Evolutionary conservation across 2,113 vertebrate species (phyloP), one percentile per base, ranked within the genome.

Genomic region (Nyctereutes procyonoides): DNA sequence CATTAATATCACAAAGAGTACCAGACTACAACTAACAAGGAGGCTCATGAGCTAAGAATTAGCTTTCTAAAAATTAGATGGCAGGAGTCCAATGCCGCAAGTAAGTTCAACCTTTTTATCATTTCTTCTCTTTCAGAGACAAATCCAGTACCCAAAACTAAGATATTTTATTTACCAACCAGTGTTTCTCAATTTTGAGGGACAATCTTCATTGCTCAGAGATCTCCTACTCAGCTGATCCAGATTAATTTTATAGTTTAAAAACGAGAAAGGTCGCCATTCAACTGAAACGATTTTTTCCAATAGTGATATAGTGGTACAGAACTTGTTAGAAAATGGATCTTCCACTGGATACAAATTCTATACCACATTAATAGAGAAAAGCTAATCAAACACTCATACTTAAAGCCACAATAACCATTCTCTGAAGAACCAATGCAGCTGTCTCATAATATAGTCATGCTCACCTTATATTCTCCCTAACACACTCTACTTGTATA

Each of bases 181-280:
- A 88, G 20, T 79, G 10, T 81, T 92, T 93, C 35, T 51, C 65
- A 60, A 0, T 65, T 53, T 30, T 73, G 71, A 26, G 3, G 32
- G 9, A 67, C 3, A 22, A 63, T 81, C 20, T 16, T 73, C 67
- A 71, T 9, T 5, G 14, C 48, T 6, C 10, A 73, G 20, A 9
- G 77, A 3, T 38, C 5, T 53, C 2, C 28, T 30, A 92, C 3
- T 56, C 79, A 88, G 58, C 32, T 60, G 22, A 10, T 79, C 26
- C n/a, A 92, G 2, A 92, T 35, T 51, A 74, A 88, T 4, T 24
- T 76, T 74, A 74, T 9, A 77, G 65, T 51, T 95, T 83, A 89
- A 74, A 87, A 91, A 93, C 88, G 7, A 88, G 55, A 90, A 96
- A 71, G 32, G 3, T 13, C 76, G 56, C 32, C 90, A 97, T 77